These are phyloP conservation scores for Aricia artaxerxes DNA, from an alignment of 2,888 invertebrate species.

Conservation along the genomic window DNA sequence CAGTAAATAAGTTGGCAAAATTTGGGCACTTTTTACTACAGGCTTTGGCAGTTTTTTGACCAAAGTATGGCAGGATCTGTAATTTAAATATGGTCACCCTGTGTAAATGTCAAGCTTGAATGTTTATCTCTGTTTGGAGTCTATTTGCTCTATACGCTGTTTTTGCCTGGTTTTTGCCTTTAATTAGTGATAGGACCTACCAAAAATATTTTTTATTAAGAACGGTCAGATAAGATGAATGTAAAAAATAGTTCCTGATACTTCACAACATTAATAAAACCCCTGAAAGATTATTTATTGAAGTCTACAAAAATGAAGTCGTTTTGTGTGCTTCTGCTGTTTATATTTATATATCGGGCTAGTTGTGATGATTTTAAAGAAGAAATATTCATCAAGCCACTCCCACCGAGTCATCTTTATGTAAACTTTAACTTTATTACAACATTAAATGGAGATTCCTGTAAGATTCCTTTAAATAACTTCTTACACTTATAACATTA, in stretches of 20 bases:
- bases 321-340: slow-evolving; percentile 39
- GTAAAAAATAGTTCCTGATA: neutral
- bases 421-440: slow-evolving; percentile 96
- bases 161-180: neutral
- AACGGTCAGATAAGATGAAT: neutral
- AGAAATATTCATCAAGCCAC: slow-evolving; percentile 92
- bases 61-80: too few relatives aligned
- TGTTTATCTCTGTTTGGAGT: too few relatives aligned
- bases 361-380: slow-evolving; percentile 88
- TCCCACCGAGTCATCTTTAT: slow-evolving; percentile 91
- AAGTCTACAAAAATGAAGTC: neutral
- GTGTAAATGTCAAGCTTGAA: neutral
- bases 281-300: neutral
- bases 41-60: too few relatives aligned
- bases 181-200: neutral
- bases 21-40: too few relatives aligned
- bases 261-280: neutral
- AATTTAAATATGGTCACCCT: too few relatives aligned
- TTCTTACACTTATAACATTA: neutral
- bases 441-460: slow-evolving; percentile 83
- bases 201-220: neutral
- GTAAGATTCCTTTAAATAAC: slow-evolving; percentile 70
- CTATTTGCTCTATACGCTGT: neutral
- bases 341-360: slow-evolving; percentile 43
- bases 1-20: too few relatives aligned